These are phyloP conservation scores for Macrosoma leucophasiata DNA, from an alignment of 2,888 invertebrate genomes.

Conservation along the genomic window DNA sequence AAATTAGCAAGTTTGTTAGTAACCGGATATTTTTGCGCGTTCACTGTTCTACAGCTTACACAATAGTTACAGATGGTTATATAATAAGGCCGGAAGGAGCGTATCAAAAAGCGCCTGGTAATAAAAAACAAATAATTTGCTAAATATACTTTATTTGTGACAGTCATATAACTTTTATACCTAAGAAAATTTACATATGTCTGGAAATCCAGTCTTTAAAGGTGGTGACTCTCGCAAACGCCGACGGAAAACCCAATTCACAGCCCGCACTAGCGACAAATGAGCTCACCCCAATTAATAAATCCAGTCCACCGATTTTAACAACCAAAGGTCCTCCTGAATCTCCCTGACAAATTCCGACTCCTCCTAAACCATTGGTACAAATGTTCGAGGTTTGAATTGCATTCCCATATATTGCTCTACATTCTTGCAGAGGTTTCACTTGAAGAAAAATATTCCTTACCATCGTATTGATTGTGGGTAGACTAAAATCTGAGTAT, in stretches of 20 bases:
- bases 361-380: constrained; percentile 48
- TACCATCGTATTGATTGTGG: constrained; percentile 44
- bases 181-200: constrained; percentile 36
- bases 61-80: too few species aligned
- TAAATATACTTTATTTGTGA: too few species aligned
- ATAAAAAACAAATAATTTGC: too few species aligned
- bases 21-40: too few species aligned
- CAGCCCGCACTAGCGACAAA: constrained; percentile 54
- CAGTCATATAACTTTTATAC: too few species aligned
- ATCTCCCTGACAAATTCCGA: constrained; percentile 57
- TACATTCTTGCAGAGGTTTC: constrained; percentile 39
- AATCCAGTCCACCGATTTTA: constrained; percentile 34
- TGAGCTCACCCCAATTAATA: constrained; percentile 55
- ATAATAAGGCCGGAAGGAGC: too few species aligned
- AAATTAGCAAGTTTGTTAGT: too few species aligned
- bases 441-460: constrained; percentile 45
- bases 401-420: constrained; percentile 34
- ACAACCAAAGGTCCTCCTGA: constrained; percentile 53
- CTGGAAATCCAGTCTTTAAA: constrained; percentile 44
- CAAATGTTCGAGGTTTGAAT: constrained; percentile 51
- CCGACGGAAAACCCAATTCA: constrained; percentile 51
- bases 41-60: too few species aligned
- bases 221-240: constrained; percentile 45
- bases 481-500: constrained; percentile 43
- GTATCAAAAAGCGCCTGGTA: too few species aligned